Conservation (phyloP, 2,113 vertebrate species). For the Asarcornis scutulata region DNA sequence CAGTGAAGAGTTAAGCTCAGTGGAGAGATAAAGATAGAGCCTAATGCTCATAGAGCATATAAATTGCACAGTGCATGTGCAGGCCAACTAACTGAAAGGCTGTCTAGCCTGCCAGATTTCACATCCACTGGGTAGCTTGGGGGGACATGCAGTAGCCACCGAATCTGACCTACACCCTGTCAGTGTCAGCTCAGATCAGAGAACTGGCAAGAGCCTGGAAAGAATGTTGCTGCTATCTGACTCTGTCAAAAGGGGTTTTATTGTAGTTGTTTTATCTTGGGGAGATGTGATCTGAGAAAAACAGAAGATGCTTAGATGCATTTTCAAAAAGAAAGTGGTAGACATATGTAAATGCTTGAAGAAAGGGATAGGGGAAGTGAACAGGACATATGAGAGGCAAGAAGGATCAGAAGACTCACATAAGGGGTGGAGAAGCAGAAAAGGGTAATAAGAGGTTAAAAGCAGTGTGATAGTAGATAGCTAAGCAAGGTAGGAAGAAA, state of each 20-base stretch:
- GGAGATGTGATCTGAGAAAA: not conserved
- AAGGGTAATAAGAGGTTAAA: not conserved
- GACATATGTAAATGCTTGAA: not conserved
- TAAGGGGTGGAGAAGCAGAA: not conserved
- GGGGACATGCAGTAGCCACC: not conserved
- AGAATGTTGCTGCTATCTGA: fast-evolving
- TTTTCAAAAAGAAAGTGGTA: constrained; percentile 6
- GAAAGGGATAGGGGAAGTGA: not conserved
- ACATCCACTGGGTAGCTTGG: not conserved
- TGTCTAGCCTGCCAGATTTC: constrained; percentile 34
- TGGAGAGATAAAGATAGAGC: not conserved
- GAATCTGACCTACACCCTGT: not conserved
- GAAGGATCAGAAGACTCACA: not conserved
- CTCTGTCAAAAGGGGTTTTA: not conserved
- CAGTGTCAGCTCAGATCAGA: not conserved
- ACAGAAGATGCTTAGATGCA: not conserved
- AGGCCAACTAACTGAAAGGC: not conserved
- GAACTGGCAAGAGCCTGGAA: not conserved
- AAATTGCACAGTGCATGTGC: not conserved
- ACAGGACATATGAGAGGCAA: fast-evolving
- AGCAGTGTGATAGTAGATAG: not conserved
- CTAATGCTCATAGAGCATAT: not conserved
- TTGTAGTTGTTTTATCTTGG: not conserved
- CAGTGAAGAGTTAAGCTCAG: not conserved
- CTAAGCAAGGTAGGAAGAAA: not conserved